Conservation (phyloP, 2,888 invertebrate species). For the Busseola fusca region DNA sequence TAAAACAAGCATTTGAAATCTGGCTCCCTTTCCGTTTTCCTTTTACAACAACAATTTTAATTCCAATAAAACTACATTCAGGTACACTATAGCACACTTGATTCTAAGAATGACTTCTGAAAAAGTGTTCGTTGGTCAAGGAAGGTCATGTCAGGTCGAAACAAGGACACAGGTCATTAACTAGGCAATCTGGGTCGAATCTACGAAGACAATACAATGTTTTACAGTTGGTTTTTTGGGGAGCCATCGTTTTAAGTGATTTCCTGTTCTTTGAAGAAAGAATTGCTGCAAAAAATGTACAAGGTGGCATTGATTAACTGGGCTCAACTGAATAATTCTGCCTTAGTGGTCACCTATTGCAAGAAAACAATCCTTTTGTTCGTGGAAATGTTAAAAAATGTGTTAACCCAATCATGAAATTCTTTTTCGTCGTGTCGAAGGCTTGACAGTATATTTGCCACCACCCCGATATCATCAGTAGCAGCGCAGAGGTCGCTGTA, state of each 20-base stretch:
- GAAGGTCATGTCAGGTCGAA: conserved; percentile 40
- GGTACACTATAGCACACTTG: too few relatives aligned
- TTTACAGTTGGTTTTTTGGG: conserved; percentile 36
- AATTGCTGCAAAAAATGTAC: conserved; percentile 27
- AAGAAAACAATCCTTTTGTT: background rate
- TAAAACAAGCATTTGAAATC: background rate
- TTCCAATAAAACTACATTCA: background rate
- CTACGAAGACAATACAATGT: conserved; percentile 21
- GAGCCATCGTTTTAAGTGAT: conserved; percentile 4
- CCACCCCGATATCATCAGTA: background rate
- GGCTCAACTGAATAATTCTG: background rate
- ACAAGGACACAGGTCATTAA: conserved; percentile 48
- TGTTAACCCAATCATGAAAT: background rate
- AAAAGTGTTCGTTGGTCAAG: conserved; percentile 17
- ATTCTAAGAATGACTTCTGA: conserved; percentile 25
- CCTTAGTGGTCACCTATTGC: background rate
- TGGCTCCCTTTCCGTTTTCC: background rate
- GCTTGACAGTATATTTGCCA: background rate
- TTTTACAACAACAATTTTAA: background rate
- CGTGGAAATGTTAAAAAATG: background rate
- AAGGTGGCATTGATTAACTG: conserved; percentile 2
- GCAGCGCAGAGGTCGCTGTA: background rate
- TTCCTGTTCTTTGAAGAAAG: conserved; percentile 42
- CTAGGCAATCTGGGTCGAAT: conserved; percentile 36
- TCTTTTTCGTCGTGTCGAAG: background rate